These are phyloP conservation scores for Volucella inanis DNA, from an alignment of 2,888 invertebrate genomes.

Conservation along the genomic window DNA sequence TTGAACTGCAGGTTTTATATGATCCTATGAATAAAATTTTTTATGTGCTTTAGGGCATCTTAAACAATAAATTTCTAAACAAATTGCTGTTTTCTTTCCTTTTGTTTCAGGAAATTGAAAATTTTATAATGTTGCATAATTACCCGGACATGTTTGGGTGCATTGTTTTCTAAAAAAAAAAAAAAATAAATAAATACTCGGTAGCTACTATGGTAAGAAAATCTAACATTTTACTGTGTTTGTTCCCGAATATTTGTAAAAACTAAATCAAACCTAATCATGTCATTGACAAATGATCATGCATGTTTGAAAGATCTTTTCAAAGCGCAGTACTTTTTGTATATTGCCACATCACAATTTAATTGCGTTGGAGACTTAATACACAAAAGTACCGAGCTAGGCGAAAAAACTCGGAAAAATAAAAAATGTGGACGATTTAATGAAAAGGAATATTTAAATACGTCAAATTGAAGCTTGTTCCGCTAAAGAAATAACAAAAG, in stretches of 20 bases:
- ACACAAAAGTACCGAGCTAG: not conserved
- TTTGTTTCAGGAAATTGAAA: no score
- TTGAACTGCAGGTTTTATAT: no score
- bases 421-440: slow-evolving; percentile 7
- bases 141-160: no score
- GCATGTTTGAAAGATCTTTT: not conserved
- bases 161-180: no score
- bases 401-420: not conserved
- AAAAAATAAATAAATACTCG: no score
- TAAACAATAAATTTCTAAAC: no score
- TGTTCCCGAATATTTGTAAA: not conserved
- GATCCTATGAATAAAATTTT: no score
- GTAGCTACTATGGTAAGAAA: no score
- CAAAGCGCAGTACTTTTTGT: slow-evolving; percentile 1
- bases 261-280: slow-evolving; percentile 4
- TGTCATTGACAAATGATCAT: slow-evolving; percentile 13
- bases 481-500: no score
- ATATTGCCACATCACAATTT: not conserved
- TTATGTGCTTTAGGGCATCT: no score
- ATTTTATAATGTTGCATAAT: no score
- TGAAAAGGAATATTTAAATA: not conserved
- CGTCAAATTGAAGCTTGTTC: not conserved
- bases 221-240: not conserved
- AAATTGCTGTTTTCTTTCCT: no score
- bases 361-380: not conserved